Base-by-base conservation (phyloP, 2,797 vertebrate genomes). In the Epinephelus malabaricus region DNA sequence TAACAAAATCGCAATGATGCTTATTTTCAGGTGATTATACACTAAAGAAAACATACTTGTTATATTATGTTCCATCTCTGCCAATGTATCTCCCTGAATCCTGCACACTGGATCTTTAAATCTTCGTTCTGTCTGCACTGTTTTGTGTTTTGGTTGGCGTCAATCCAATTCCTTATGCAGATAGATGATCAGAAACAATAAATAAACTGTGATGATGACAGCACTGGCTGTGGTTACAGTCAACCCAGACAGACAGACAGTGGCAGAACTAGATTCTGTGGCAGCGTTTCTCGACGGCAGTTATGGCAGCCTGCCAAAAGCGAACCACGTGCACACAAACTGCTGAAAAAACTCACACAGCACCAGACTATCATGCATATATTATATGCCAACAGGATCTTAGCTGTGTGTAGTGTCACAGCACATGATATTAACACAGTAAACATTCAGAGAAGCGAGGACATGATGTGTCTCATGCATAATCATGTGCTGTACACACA, bases 191-290 rank as follows among this genome's bases (percentile, higher is more conserved):
- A 53, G 56, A 81, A 68, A 34, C 19, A 34, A 53, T 3, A 66
- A 8, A 53, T 10, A 17, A 17, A 49, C 7, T 12, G 14, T 49
- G 60, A 53, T 84, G 73, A 85, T 69, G 60, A 89, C 56, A 76
- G 66, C 38, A 47, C 68, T 76, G 40, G 12, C 34, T 34, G 73
- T 54, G 54, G 76, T 75, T 84, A 62, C 60, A 51, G 69, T 47
- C 67, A 79, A 82, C 67, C 71, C 76, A 81, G 65, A 50, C 75
- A 89, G 64, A 46, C 74, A 89, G 69, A 87, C 88, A 81, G 82
- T 73, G 82, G 89, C 76, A 78, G 77, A 89, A 88, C 87, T 71
- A 68, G 87, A 89, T 91, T 85, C 55, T 89, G 79, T 25, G 60
- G 47, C 40, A 43, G 46, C 12, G 3, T 71, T 70, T 69, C 49